Conservation (phyloP, 2,888 invertebrate species). For the Rugalucina vietnamica region DNA sequence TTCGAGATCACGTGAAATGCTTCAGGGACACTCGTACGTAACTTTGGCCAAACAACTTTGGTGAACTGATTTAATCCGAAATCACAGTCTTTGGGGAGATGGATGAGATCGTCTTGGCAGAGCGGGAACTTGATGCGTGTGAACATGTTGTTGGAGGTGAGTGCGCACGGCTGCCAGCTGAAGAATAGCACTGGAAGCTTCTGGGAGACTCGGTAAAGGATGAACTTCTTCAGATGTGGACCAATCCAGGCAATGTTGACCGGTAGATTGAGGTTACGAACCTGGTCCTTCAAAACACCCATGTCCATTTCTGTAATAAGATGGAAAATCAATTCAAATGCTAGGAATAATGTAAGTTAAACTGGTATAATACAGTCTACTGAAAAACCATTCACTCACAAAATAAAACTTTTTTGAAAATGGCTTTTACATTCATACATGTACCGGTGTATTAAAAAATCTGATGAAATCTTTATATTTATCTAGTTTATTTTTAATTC, state of each 20-base stretch:
- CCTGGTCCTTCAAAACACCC: slow-evolving; percentile 84
- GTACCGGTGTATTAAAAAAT: too few relatives aligned
- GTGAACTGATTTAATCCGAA: slow-evolving; percentile 89
- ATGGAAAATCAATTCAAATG: too few relatives aligned
- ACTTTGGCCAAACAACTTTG: slow-evolving; percentile 88
- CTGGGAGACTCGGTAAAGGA: slow-evolving; percentile 79
- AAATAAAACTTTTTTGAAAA: too few relatives aligned
- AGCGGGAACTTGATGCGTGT: slow-evolving; percentile 87
- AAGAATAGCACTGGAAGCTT: slow-evolving; percentile 86
- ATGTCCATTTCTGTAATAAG: slow-evolving; percentile 78
- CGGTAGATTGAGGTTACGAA: slow-evolving; percentile 86
- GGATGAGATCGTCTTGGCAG: slow-evolving; percentile 83
- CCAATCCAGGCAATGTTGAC: slow-evolving; percentile 90
- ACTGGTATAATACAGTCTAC: too few relatives aligned
- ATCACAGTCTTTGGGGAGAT: slow-evolving; percentile 85
- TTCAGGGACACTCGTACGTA: slow-evolving; percentile 86
- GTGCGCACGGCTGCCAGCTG: slow-evolving; percentile 88
- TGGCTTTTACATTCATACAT: too few relatives aligned
- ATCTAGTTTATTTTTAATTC: too few relatives aligned
- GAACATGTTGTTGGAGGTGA: slow-evolving; percentile 85
- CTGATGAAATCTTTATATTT: too few relatives aligned
- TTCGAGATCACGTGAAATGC: slow-evolving; percentile 81
- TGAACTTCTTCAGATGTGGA: slow-evolving; percentile 85
- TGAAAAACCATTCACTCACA: too few relatives aligned
- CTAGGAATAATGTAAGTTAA: not conserved